Conservation (phyloP, 2,113 vertebrate genomes). For the Daphoenositta chrysoptera region DNA sequence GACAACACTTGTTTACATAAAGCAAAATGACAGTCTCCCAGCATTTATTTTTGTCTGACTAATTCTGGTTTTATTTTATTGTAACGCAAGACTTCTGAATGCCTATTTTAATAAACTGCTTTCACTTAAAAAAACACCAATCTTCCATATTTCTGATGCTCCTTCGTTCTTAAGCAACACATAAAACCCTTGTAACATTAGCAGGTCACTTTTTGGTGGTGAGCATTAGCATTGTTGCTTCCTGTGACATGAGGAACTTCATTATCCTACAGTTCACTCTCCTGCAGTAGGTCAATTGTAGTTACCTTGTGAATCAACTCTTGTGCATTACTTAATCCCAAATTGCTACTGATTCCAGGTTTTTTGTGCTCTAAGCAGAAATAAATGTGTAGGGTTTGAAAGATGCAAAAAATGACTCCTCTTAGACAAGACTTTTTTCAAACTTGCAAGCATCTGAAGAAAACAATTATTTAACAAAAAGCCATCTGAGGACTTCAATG, state of each 20-base stretch:
- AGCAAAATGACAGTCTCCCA: neutral
- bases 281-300: neutral
- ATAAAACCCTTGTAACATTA: neutral
- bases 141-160: neutral
- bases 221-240: neutral
- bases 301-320: neutral
- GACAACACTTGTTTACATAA: neutral
- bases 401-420: neutral
- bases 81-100: neutral
- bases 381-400: neutral
- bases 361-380: neutral
- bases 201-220: neutral
- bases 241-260: neutral
- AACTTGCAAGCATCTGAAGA: neutral
- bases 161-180: neutral
- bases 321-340: neutral
- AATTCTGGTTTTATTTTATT: neutral
- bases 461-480: neutral
- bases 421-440: neutral
- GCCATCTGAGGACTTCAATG: neutral
- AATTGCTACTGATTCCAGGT: neutral
- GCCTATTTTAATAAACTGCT: neutral
- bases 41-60: neutral
- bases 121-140: neutral
- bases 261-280: neutral